These are phyloP conservation scores for Diaphora mendica DNA, from an alignment of 2,888 invertebrate species.

Conservation along the genomic window DNA sequence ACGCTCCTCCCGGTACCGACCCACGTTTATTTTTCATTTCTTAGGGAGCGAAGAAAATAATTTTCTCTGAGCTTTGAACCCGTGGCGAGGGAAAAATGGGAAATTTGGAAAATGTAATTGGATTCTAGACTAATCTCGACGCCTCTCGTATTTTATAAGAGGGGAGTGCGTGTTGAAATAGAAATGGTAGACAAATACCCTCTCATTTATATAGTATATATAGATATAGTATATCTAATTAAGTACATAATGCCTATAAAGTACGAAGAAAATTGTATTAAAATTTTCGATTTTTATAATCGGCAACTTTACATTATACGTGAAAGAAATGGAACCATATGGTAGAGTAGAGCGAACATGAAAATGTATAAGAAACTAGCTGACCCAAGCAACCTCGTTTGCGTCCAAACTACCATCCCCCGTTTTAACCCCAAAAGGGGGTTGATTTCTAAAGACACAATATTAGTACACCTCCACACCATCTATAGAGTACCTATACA, in stretches of 20 bases:
- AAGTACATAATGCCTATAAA: not conserved
- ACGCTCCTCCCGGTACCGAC: constrained; percentile 61
- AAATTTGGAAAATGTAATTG: constrained; percentile 85
- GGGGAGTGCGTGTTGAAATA: constrained; percentile 74
- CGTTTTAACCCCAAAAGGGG: too few species aligned
- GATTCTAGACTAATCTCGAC: constrained; percentile 83
- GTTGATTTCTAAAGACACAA: too few species aligned
- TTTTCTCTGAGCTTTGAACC: constrained; percentile 85
- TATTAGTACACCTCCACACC: too few species aligned
- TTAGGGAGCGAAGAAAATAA: constrained; percentile 82
- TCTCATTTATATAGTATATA: constrained; percentile 19
- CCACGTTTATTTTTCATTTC: constrained; percentile 85
- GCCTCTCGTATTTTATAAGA: constrained; percentile 72
- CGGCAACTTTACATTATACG: not conserved
- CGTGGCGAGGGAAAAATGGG: constrained; percentile 79
- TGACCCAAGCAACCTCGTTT: too few species aligned
- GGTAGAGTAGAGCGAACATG: too few species aligned
- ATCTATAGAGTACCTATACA: too few species aligned
- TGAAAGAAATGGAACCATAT: not conserved
- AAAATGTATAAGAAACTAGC: too few species aligned
- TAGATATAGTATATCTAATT: constrained; percentile 2
- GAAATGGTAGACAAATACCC: constrained; percentile 52
- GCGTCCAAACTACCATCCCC: too few species aligned
- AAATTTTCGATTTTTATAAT: not conserved
- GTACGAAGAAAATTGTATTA: not conserved